Base-by-base conservation (phyloP, 2,797 vertebrate genomes). In the Rousettus madagascariensis region DNA sequence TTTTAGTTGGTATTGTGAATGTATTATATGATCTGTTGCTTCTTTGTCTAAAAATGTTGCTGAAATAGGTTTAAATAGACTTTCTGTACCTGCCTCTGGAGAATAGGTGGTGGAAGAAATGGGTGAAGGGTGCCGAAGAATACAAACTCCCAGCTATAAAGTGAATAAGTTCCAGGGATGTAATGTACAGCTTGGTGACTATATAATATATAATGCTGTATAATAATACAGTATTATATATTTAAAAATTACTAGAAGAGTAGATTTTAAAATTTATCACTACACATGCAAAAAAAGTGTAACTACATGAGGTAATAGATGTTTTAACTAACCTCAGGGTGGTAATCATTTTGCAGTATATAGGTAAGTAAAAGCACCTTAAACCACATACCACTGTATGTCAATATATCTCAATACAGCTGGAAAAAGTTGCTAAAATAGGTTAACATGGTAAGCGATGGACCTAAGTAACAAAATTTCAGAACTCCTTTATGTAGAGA, bases 401-500 rank as follows among this genome's bases (percentile, higher is more conserved):
- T 19, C 26, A 28, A 51, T 59, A n/a, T 71, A 61, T 49, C 8
- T 78, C 75, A 79, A 7, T 28, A 71, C 41, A 86, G 57, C 71
- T 90, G 43, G 57, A 57, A 43, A 46, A 84, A 93, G 26, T 41
- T 36, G 57, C 66, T 90, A 53, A 74, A 49, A 49, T 30, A 38
- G 17, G 30, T 30, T 95, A 86, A 91, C 66, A 46, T 87, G 85
- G 17, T 75, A 90, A 86, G 61, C 86, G 91, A 97, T 90, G 22
- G 95, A 98, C 92, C 95, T 95, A 96, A 96, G 88, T 95, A 86
- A 30, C 90, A 87, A 94, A 51, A 61, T 93, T 95, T 97, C 95
- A 97, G 9, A 97, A 96, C 68, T 61, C 24, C 16, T 93, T 95
- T 96, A 78, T 51, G 26, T 93, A 79, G 82, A 94, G 33, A 20